Percentiles rank a stretch among this genome's conserved stretches.
Evolutionary conservation across 2,888 invertebrate species (phyloP).

Genomic region (Lapara coniferarum): DNA sequence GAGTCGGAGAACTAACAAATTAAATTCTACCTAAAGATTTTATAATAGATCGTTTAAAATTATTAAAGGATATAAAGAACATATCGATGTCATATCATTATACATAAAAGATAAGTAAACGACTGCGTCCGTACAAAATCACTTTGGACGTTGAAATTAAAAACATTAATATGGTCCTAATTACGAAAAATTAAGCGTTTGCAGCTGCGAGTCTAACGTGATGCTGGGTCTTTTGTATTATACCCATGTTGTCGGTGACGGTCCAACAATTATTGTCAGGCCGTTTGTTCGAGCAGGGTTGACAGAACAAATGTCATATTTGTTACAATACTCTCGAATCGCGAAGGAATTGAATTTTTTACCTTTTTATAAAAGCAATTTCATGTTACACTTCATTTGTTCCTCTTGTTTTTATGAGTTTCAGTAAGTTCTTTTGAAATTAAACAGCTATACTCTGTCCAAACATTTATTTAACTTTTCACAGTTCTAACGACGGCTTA

Average conservation of each 20-base stretch:
- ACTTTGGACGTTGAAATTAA: no score
- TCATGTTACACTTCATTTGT: neutral
- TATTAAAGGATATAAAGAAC: no score
- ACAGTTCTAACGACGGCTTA: no score
- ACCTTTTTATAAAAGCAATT: neutral
- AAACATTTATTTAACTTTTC: no score
- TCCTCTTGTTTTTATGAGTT: neutral
- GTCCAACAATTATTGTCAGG: conserved; percentile 45
- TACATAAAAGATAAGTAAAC: neutral
- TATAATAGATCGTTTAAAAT: no score
- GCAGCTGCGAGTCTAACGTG: conserved; percentile 44
- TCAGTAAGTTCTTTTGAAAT: no score
- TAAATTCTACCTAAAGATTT: no score
- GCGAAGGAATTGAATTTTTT: neutral
- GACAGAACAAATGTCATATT: conserved; percentile 24
- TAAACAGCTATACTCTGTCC: no score
- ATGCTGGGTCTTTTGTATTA: conserved; percentile 53
- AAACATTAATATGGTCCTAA: no score
- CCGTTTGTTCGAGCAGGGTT: conserved; percentile 47
- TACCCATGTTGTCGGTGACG: conserved; percentile 56
- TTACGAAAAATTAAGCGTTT: neutral
- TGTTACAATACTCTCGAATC: conserved; percentile 13
- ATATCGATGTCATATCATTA: no score
- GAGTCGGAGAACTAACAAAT: no score
- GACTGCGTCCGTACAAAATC: neutral